Conservation (phyloP, 1,140 invertebrate species). For the Cotesia chilonis region DNA sequence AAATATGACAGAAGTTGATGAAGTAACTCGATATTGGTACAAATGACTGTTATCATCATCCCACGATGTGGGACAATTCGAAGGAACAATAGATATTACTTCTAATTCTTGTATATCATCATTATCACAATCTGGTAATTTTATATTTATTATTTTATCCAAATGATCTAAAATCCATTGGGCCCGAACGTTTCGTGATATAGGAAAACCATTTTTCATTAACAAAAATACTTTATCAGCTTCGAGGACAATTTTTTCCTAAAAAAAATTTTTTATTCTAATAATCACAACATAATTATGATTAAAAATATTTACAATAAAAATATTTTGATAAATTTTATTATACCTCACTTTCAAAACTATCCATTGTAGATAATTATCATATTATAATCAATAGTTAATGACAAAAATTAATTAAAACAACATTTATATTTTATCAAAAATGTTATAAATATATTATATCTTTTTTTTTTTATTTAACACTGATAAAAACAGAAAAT, state of each 20-base stretch:
- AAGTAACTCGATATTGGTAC: slow-evolving; percentile 67
- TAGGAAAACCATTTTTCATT: slow-evolving; percentile 78
- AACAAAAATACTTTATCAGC: slow-evolving; percentile 76
- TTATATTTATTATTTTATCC: slow-evolving; percentile 70
- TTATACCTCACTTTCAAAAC: slow-evolving; percentile 26
- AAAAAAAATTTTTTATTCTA: slow-evolving; percentile 16
- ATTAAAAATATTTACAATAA: not conserved
- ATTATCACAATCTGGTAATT: slow-evolving; percentile 53
- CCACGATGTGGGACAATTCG: slow-evolving; percentile 65
- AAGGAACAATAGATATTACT: slow-evolving; percentile 73
- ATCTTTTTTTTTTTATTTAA: no score
- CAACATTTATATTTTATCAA: not conserved
- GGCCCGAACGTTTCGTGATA: slow-evolving; percentile 78
- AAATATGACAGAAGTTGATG: slow-evolving; percentile 66
- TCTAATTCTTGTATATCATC: slow-evolving; percentile 68
- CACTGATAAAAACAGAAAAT: no score
- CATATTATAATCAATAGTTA: not conserved
- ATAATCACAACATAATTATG: not conserved
- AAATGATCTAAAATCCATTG: slow-evolving; percentile 80
- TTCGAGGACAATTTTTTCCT: slow-evolving; percentile 66
- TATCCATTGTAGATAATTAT: slow-evolving; percentile 27
- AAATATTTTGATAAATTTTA: slow-evolving; percentile 3
- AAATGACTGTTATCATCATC: slow-evolving; percentile 64
- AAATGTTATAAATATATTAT: not conserved
- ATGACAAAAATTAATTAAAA: not conserved